Evolutionary conservation across 2,113 vertebrate genomes (phyloP).

Genomic region (Sceloporus tristichus): DNA sequence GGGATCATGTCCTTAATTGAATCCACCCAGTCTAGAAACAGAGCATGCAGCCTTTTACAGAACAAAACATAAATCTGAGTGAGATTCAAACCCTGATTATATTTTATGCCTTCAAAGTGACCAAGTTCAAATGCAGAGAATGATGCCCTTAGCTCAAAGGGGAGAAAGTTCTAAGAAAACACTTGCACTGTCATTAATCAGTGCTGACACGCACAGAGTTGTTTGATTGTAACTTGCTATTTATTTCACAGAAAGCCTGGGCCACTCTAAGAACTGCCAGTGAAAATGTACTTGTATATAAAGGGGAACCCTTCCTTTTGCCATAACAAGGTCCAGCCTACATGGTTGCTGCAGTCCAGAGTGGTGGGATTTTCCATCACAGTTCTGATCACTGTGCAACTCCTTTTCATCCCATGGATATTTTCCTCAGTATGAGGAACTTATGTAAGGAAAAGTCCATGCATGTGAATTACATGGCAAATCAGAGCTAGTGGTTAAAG

Average conservation of each 20-base stretch:
- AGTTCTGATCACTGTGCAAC: too few relatives aligned
- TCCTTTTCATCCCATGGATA: neutral
- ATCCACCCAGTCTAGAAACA: neutral
- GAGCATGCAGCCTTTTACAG: neutral
- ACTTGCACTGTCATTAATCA: neutral
- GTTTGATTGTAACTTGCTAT: neutral
- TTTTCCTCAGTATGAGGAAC: neutral
- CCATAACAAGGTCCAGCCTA: neutral
- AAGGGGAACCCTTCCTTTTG: neutral
- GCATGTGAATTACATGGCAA: neutral
- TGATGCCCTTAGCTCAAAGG: neutral
- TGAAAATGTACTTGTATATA: neutral
- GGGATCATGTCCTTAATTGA: neutral
- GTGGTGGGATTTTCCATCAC: neutral
- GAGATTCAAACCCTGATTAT: neutral
- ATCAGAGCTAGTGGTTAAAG: neutral
- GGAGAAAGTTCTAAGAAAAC: neutral
- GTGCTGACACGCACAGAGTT: neutral
- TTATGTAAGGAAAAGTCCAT: too few relatives aligned
- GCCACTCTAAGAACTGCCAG: neutral
- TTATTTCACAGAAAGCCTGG: neutral
- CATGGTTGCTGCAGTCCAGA: neutral
- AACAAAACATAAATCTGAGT: neutral
- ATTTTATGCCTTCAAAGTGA: neutral
- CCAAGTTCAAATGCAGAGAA: neutral